Conservation (phyloP, 2,888 invertebrate genomes). For the Orthosia cruda region DNA sequence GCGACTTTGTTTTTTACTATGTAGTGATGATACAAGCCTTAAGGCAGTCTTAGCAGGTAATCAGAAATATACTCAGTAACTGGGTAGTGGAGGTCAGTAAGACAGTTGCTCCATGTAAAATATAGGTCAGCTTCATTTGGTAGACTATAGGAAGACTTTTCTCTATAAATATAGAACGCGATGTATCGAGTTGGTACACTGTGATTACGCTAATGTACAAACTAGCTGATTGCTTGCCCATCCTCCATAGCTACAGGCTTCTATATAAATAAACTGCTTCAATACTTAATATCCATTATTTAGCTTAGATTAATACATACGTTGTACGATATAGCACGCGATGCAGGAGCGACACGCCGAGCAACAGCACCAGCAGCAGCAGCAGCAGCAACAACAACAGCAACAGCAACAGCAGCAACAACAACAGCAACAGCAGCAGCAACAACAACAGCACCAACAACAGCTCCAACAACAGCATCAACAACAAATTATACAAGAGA, state of each 20-base stretch:
- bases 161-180: neutral
- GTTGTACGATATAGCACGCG: conserved; percentile 64
- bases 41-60: too few species aligned
- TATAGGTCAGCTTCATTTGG: too few species aligned
- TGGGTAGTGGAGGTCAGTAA: neutral
- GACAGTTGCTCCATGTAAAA: neutral
- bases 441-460: conserved; percentile 39
- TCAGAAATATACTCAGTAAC: too few species aligned
- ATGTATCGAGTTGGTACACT: conserved; percentile 28
- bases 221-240: conserved; percentile 26
- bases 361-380: conserved; percentile 69
- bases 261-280: conserved; percentile 18
- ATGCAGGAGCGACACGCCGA: conserved; percentile 70
- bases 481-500: conserved; percentile 77
- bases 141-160: neutral
- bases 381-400: conserved; percentile 56
- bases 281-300: conserved; percentile 15
- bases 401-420: conserved; percentile 63
- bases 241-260: conserved; percentile 24
- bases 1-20: too few species aligned
- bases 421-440: conserved; percentile 22
- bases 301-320: conserved; percentile 58
- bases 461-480: conserved; percentile 73
- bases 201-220: conserved; percentile 11
- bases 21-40: neutral